Percentiles rank a stretch among this genome's conserved stretches.
These are phyloP conservation scores for Pyrocoelia pectoralis DNA, from an alignment of 2,888 invertebrate genomes.

Conservation along the genomic window DNA sequence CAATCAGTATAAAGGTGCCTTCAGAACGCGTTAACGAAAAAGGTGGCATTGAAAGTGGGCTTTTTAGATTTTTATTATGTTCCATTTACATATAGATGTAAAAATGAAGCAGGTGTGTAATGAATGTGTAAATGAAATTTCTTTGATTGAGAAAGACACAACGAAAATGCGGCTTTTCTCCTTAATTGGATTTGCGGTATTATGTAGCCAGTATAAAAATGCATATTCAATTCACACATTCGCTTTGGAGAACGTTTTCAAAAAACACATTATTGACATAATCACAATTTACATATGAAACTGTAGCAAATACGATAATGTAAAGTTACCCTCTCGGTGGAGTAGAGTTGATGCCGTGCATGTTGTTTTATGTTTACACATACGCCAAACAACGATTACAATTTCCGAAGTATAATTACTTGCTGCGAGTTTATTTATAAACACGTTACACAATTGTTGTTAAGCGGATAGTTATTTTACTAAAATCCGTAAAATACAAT, in stretches of 20 bases:
- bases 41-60: conserved; percentile 6
- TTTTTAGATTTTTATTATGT: conserved; percentile 14
- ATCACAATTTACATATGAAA: conserved; percentile 7
- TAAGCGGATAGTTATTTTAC: conserved; percentile 1
- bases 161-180: background rate
- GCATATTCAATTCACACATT: background rate
- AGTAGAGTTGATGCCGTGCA: conserved; percentile 11
- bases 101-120: background rate
- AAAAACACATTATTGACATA: conserved; percentile 8
- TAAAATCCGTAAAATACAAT: background rate
- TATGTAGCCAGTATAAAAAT: background rate
- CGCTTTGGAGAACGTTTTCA: background rate
- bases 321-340: conserved; percentile 8
- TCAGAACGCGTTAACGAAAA: conserved; percentile 16
- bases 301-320: conserved; percentile 5
- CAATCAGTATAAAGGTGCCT: conserved; percentile 29
- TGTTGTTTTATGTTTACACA: conserved; percentile 19
- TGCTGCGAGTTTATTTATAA: conserved; percentile 12
- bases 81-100: background rate
- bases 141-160: conserved; percentile 15
- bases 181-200: background rate
- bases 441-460: background rate
- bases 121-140: conserved; percentile 6
- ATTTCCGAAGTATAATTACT: conserved; percentile 21
- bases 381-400: conserved; percentile 17